Base-by-base conservation (phyloP, 2,888 invertebrate species). In the Brachylomia viminalis region DNA sequence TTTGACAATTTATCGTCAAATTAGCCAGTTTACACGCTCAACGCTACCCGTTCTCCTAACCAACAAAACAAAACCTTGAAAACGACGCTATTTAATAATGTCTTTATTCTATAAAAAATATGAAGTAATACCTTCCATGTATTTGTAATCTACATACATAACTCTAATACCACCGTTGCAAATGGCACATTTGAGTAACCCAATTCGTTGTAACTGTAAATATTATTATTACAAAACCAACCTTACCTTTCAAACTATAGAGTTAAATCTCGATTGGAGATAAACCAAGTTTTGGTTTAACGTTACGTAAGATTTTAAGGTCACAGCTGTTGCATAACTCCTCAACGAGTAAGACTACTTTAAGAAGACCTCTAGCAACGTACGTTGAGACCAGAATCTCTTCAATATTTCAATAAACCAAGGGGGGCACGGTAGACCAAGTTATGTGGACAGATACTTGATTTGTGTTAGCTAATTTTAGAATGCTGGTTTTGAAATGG, bases 241-340 rank as follows among this genome's bases (percentile, higher is more conserved):
- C 89, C 79, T 75, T 90, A 90, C 13, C 0, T 0, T 0, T 0
- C 0, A 5, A 0, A 0, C 0, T 0, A 52, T 88, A 93, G 69
- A 87, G 89, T 83, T 75, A 13, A 88, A 83, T 88, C 82, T 88
- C 23, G 38, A 61, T 65, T 79, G 84, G 30, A 66, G 4, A 33
- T 52, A 75, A 80, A 78, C 75, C 79, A 87, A 91, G 92, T 93
- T 94, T 93, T 90, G 90, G 92, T 92, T 91, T 86, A 88, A 88
- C 88, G 90, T 95, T 95, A 95, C 95, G 95, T 95, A 95, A 95
- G 86, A 88, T 90, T 94, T 92, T 95, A 95, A 95, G 95, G 95
- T 95, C 95, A 94, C 82, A 85, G 82, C 78, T 72, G 86, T 95
- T 95, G 95, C 95, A 95, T 95, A 95, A 95, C 92, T 83, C 76